Evolutionary conservation across 2,113 vertebrate genomes (phyloP), one percentile per base, ranked within the genome.

Genomic region (Limnothrissa miodon): DNA sequence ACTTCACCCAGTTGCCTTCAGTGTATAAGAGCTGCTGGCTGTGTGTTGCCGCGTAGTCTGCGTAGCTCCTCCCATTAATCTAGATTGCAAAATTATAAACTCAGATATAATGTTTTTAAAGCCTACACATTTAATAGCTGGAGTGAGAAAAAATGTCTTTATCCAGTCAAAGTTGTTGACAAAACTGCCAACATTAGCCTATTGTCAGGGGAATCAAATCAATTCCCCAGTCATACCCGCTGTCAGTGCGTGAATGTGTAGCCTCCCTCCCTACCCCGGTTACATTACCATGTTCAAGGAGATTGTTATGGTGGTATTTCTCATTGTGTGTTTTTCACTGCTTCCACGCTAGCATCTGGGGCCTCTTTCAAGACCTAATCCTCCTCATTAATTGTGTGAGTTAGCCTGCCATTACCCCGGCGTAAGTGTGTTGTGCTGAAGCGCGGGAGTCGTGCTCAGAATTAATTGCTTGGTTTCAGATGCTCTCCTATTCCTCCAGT

Each of bases 391-490:
- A 88, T 88, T 85, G 83, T 85, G 82, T 85, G 85, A 85, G 83
- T 86, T 86, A 86, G 85, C 83, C 78, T 88, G 86, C 83, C 66
- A 78, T 86, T 86, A 85, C 87, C 82, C 86, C 83, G 39, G 82
- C 85, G 85, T 78, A 82, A 15, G 80, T 86, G 86, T 83, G 87
- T 85, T 78, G 83, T 85, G 83, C 85, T 66, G 82, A 89, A 85
- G 82, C 81, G 81, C 84, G 85, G 82, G 82, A 82, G 83, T 83
- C 78, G 66, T 86, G 85, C 87, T 82, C 78, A 59, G 87, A 86
- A 88, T 83, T 86, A 88, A 88, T 88, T 88, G 87, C 87, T 86
- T 86, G 82, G 83, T 83, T 85, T 86, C 84, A 53, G 46, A 83
- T 79, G 82, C 29, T 53, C 78, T 83, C 84, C 36, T 82, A 81